These are phyloP conservation scores for Macrobrachium rosenbergii DNA, from an alignment of 1,140 invertebrate species.

Conservation along the genomic window DNA sequence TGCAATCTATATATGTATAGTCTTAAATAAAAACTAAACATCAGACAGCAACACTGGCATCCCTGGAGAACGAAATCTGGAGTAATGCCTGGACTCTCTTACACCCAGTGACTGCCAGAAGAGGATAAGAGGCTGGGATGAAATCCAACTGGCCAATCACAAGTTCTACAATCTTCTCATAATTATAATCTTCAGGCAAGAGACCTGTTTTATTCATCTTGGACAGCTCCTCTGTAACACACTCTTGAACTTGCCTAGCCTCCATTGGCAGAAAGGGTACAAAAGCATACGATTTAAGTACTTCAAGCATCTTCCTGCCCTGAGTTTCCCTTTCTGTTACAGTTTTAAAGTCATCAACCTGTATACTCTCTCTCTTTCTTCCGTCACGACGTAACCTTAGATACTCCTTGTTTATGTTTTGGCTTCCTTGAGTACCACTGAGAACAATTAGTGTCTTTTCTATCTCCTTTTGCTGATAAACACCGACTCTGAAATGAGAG, in stretches of 20 bases:
- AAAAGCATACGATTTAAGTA: background rate
- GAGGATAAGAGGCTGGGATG: background rate
- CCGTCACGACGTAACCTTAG: background rate
- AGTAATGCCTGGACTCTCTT: background rate
- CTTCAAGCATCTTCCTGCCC: background rate
- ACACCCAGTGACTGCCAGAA: constrained; percentile 15
- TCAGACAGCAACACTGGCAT: too few relatives aligned
- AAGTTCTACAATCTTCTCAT: background rate
- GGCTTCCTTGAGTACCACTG: background rate
- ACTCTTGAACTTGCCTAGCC: background rate
- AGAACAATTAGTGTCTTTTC: background rate
- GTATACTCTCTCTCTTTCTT: background rate
- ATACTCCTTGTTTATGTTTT: background rate
- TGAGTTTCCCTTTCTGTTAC: background rate
- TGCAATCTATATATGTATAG: too few relatives aligned
- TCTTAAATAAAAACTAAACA: too few relatives aligned
- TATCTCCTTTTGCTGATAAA: background rate
- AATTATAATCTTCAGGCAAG: background rate
- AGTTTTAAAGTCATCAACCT: background rate
- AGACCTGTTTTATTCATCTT: constrained; percentile 1
- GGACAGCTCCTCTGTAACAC: constrained; percentile 6
- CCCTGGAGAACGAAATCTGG: background rate
- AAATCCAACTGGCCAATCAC: constrained; percentile 7
- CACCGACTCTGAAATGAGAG: background rate
- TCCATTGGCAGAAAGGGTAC: constrained; percentile 21